These are phyloP conservation scores for Spheniscus humboldti DNA, from an alignment of 2,797 vertebrate genomes.

Conservation along the genomic window DNA sequence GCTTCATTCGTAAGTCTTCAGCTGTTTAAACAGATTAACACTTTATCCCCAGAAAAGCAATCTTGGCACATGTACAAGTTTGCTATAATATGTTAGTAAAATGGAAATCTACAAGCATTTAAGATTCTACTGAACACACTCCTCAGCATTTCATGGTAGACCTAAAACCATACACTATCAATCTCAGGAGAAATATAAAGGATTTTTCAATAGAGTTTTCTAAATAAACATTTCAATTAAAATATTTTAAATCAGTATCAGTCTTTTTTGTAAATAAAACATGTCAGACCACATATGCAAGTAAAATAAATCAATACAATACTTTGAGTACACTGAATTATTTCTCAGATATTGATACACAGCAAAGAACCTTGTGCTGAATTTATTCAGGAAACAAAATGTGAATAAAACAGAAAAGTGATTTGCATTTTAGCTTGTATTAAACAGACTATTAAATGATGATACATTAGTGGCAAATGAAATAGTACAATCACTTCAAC, in stretches of 20 bases:
- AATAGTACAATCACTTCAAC: background rate
- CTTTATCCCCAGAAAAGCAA: background rate
- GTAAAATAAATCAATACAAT: background rate
- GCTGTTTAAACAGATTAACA: conserved; percentile 15
- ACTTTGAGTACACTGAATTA: background rate
- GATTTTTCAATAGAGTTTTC: background rate
- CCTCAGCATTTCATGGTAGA: background rate
- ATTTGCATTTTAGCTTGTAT: background rate
- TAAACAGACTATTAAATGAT: background rate
- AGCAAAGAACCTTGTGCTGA: background rate
- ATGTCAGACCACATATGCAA: background rate
- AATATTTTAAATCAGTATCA: background rate
- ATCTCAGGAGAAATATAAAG: background rate
- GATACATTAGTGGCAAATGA: background rate
- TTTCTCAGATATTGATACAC: background rate
- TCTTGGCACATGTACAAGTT: background rate
- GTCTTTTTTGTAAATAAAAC: background rate
- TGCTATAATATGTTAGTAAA: background rate
- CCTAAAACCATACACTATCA: background rate
- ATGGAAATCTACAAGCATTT: background rate
- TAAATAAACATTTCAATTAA: background rate
- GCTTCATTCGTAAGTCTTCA: conserved; percentile 14
- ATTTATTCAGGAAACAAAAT: background rate
- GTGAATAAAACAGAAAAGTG: background rate
- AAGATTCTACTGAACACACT: background rate